Evolutionary conservation across 2,113 vertebrate species (phyloP), one percentile per base, ranked within the genome.

Genomic region (Gallinago media): DNA sequence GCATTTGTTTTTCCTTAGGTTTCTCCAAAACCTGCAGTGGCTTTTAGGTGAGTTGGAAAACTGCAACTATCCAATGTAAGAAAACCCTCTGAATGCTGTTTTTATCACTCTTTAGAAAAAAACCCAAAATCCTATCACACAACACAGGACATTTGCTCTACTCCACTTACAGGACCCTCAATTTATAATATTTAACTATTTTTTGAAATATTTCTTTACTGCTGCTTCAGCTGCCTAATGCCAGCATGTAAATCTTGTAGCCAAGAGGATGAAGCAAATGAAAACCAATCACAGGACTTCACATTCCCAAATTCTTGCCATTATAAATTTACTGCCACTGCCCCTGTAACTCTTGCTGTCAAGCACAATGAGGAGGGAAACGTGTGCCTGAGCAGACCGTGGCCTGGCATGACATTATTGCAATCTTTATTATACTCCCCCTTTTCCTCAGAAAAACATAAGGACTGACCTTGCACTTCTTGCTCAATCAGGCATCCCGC

Each of bases 171-270:
- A 79, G 92, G 62, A 66, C 70, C 85, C 78, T 49, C 66, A 34
- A 50, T 72, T 93, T 94, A 71, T 82, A 77, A 65, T 80, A 17
- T 55, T 61, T 54, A 76, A 5, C 54, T 40, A 12, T 66, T 91
- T 88, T 42, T 94, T 55, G 25, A 66, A 91, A 17, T 76, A 77
- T 74, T 78, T 80, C 59, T 88, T 26, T n/a, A 85, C 6, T 46
- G 86, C 94, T 93, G 79, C 87, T 91, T 78, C 87, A 67, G 80
- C 87, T 78, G 74, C 73, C 58, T 78, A 42, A 70, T 68, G 66
- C 82, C 72, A 71, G 70, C 85, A 31, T 76, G 89, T 92, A 95
- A 96, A 95, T 96, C 95, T 95, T 55, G 76, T 55, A 89, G 68
- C 75, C 0, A 2, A 92, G 89, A 86, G 83, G 73, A 84, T 65